A percentile compares a stretch with the other conserved stretches of the same genome.
Conservation (phyloP, 2,113 vertebrate genomes). For the Rhynchomys soricoides region DNA sequence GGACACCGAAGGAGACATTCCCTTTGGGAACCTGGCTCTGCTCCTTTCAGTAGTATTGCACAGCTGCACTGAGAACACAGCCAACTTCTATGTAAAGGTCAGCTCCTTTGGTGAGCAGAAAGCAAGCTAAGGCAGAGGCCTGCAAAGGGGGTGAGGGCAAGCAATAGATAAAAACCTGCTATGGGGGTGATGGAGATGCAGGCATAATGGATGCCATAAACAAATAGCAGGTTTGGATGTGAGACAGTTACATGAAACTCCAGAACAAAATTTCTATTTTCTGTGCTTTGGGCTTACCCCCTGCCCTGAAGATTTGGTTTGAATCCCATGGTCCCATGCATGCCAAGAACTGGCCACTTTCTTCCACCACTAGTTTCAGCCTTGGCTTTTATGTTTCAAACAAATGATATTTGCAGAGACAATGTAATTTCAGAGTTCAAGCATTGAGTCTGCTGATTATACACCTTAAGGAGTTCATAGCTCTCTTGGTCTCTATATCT, state of each 20-base stretch:
- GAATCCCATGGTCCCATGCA: background rate
- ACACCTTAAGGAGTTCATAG: background rate
- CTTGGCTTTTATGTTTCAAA: background rate
- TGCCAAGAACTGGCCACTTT: background rate
- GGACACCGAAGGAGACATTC: slow-evolving; percentile 10
- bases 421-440: background rate
- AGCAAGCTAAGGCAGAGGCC: background rate
- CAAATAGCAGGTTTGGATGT: background rate
- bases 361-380: background rate
- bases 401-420: background rate
- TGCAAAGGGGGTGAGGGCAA: background rate
- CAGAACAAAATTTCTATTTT: background rate
- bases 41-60: slow-evolving; percentile 8
- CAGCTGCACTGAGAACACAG: background rate
- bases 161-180: background rate
- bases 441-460: background rate
- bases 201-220: background rate
- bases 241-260: background rate
- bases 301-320: background rate
- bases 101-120: background rate
- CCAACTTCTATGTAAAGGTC: slow-evolving; percentile 8
- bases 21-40: background rate
- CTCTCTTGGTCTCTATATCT: background rate
- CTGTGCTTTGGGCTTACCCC: background rate
- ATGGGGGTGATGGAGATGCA: background rate